phyloP scores from a whole-genome alignment of 37 sponge, comb jelly and placozoan genomes.

The Tethya wilhelma region DNA sequence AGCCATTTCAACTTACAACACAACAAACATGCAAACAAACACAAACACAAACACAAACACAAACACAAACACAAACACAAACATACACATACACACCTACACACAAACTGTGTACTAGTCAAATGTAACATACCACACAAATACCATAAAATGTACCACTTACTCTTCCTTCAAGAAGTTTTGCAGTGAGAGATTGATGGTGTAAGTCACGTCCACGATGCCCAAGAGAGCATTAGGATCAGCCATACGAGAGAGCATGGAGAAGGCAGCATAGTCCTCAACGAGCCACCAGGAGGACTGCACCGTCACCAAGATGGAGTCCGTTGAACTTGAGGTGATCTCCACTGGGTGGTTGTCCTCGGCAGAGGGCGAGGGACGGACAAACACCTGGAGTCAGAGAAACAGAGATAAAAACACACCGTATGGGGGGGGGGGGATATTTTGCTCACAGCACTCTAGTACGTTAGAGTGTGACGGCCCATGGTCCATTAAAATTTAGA shows the following conservation, averaged over 20 bases:
- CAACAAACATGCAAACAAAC: neutral
- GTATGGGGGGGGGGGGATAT: neutral
- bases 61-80: no score
- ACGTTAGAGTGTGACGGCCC: no score
- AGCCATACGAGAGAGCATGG: constrained; percentile 16
- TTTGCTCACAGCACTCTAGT: neutral
- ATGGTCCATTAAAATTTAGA: no score
- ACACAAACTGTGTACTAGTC: neutral
- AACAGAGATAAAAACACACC: neutral
- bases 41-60: no score
- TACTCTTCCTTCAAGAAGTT: constrained; percentile 60
- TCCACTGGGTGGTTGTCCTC: constrained; percentile 45
- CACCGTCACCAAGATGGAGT: constrained; percentile 48
- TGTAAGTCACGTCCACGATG: constrained; percentile 61
- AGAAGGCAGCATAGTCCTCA: constrained; percentile 69
- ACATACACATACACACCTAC: no score
- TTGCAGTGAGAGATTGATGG: constrained; percentile 24
- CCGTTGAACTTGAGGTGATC: constrained; percentile 14
- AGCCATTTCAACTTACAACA: neutral
- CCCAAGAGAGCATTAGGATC: constrained; percentile 46
- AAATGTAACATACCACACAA: neutral
- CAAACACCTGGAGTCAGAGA: constrained; percentile 39
- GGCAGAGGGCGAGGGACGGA: constrained; percentile 40
- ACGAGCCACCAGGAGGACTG: constrained; percentile 80
- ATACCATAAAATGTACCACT: neutral